Base-by-base conservation (phyloP, 1,140 invertebrate species). In the Drosophila tsacasi region DNA sequence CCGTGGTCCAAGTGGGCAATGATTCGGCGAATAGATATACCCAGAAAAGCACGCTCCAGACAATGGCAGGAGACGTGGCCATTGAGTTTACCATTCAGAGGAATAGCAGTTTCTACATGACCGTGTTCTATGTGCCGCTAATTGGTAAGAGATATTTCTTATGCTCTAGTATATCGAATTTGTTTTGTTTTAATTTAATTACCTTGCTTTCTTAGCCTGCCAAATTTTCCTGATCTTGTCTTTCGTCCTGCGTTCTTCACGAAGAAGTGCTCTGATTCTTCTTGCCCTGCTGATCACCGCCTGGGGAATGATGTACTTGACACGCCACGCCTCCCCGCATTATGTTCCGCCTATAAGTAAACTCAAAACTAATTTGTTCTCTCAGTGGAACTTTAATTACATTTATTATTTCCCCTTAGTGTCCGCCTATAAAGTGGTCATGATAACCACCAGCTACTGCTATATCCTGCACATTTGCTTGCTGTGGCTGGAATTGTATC, bases 281-380 rank as follows among this genome's bases (percentile, higher is more conserved):
- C 66, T 92, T n/a, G 54, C 79, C 12, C 13, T 92, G 4, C 5
- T 89, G 4, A 65, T 92, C 5, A 66, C 80, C 0, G 74, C 71
- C 23, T 76, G 81, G 74, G 80, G 82, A 13, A 46, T 92, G 3
- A 91, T 92, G 89, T 91, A 85, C 27, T 55, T 92, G 3, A 83
- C 91, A 2, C 83, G 78, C 8, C 65, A 91, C 35, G 91, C 91
- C 32, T 82, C 91, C 0, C 79, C 83, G 0, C 68, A 73, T 32
- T 92, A 92, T 79, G 83, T 92, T 15, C 91, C 91, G 5, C 57
- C 76, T 5, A 30, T 92, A 13, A 85, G 91, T 92, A 72, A 79
- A 75, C 8, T 5, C 5, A 12, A 23, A 35, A 17, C 30, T 15
- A 30, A 30, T 3, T n/a, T 25, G 21, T 3, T 3, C 1, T 21